Conservation (phyloP, 1,140 invertebrate genomes). For the Trichonephila clavata region DNA sequence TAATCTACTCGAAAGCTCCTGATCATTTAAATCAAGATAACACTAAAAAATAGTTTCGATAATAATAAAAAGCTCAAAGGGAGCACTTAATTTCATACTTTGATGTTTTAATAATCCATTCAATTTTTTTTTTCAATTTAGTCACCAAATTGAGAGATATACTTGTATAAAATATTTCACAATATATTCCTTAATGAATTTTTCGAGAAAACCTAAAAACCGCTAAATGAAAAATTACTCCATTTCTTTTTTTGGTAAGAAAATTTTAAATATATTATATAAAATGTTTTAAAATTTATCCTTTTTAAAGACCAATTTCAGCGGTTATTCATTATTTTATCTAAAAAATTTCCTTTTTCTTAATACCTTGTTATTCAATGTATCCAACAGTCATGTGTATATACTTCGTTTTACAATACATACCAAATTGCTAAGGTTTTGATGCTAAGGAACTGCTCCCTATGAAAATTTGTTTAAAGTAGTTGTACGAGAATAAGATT, state of each 20-base stretch:
- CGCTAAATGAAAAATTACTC: too few relatives aligned
- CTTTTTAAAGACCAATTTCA: neutral
- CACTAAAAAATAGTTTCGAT: too few relatives aligned
- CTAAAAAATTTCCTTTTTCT: too few relatives aligned
- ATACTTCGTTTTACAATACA: neutral
- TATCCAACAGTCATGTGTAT: neutral
- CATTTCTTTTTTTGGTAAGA: neutral
- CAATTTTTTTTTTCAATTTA: neutral
- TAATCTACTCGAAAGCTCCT: too few relatives aligned
- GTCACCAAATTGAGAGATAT: too few relatives aligned
- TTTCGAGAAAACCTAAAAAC: too few relatives aligned
- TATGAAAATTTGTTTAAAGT: neutral
- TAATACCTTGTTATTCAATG: too few relatives aligned
- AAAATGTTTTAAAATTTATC: neutral
- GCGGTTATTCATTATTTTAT: too few relatives aligned
- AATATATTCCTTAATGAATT: too few relatives aligned
- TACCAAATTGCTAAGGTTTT: neutral
- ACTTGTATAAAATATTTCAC: too few relatives aligned
- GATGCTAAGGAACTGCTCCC: neutral
- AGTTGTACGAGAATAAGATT: slow-evolving; percentile 11
- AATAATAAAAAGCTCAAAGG: neutral
- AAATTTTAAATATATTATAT: neutral
- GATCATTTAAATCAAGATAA: too few relatives aligned
- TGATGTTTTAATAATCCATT: neutral
- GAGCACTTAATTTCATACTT: neutral